Evolutionary conservation across 2,888 invertebrate species (phyloP).

Genomic region (Eudasyphora cyanicolor): DNA sequence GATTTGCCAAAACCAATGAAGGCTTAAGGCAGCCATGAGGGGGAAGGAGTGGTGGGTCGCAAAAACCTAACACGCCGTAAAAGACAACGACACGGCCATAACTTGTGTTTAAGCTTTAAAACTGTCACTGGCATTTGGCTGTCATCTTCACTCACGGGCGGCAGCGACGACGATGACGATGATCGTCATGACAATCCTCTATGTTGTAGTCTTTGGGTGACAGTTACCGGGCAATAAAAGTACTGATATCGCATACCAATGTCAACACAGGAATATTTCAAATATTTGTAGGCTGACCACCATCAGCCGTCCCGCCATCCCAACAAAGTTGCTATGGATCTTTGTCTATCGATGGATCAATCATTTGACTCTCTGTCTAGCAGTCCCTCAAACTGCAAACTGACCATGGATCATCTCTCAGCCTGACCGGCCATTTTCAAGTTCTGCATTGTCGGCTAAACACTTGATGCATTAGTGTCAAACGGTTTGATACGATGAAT

Average conservation of each 20-base stretch:
- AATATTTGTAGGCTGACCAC: constrained; percentile 39
- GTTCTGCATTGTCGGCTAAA: constrained; percentile 10
- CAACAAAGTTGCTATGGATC: not conserved
- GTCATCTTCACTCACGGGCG: not conserved
- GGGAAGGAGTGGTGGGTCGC: not conserved
- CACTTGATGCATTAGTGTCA: constrained; percentile 57
- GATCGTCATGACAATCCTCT: too few relatives aligned
- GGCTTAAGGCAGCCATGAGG: not conserved
- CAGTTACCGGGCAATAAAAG: constrained; percentile 62
- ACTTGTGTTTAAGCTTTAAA: constrained; percentile 52
- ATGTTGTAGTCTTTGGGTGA: constrained; percentile 63
- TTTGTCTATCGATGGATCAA: too few relatives aligned
- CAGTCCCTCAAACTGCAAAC: constrained; percentile 15
- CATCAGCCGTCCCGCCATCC: not conserved
- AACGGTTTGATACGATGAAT: constrained; percentile 58
- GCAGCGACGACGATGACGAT: not conserved
- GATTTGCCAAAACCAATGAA: constrained; percentile 56
- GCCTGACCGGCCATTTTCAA: not conserved
- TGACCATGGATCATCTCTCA: constrained; percentile 12
- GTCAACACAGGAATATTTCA: constrained; percentile 59
- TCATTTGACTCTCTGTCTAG: constrained; percentile 2
- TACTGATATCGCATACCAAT: constrained; percentile 61
- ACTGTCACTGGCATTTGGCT: constrained; percentile 32
- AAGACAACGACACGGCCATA: constrained; percentile 38
- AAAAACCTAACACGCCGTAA: not conserved